Evolutionary conservation across 2,113 vertebrate species (phyloP).

Genomic region (Tachycineta bicolor): DNA sequence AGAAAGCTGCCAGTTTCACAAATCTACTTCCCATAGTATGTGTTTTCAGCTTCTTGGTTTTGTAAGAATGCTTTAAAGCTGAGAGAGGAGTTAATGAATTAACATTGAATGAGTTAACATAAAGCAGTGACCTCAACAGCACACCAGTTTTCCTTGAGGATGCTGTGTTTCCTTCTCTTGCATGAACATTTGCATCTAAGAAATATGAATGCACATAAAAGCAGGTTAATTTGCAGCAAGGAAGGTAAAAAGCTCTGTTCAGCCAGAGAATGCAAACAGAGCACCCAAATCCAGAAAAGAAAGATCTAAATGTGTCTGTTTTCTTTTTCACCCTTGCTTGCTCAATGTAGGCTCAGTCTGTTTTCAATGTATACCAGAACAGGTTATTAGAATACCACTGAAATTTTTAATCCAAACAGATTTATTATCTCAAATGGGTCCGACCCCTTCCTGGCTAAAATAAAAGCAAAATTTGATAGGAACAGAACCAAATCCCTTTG

Average conservation of each 20-base stretch:
- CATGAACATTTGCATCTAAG: not conserved
- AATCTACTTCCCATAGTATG: not conserved
- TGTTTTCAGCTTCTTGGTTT: conserved; percentile 3
- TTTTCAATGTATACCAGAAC: not conserved
- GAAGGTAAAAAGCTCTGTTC: not conserved
- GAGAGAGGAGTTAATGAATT: not conserved
- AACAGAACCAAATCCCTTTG: not conserved
- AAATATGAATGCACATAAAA: not conserved
- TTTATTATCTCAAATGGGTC: not conserved
- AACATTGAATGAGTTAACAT: not conserved
- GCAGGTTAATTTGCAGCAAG: not conserved
- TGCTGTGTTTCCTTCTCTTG: not conserved
- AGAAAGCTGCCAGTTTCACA: conserved; percentile 39
- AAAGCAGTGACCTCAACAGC: not conserved
- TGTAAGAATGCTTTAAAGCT: not conserved
- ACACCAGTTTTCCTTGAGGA: not conserved
- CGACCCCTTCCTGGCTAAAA: not conserved
- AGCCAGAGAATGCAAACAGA: not conserved
- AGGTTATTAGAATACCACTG: not conserved
- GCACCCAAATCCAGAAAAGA: not conserved
- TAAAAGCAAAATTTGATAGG: not conserved
- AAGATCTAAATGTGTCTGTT: not conserved
- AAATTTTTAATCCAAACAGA: not conserved
- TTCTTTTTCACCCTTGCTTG: not conserved
- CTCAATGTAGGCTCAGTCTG: not conserved